Evolutionary conservation across 2,113 vertebrate genomes (phyloP).

Genomic region (Antechinus flavipes): DNA sequence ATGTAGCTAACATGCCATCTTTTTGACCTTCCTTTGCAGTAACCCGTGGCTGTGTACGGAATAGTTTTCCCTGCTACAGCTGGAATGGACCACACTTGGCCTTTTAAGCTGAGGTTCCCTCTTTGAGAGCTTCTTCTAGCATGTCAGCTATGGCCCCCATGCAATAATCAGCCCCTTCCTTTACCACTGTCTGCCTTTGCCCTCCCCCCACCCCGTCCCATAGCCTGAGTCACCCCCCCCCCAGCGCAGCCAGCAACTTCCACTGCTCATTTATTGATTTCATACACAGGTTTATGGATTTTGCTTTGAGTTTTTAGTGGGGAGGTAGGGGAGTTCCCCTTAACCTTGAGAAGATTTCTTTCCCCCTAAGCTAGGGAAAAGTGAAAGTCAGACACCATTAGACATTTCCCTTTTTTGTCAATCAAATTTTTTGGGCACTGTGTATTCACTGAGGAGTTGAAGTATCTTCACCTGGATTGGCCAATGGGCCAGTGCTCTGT

Average conservation of each 20-base stretch:
- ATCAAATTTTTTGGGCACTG: conserved; percentile 54
- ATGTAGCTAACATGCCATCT: conserved; percentile 83
- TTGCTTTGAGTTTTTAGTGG: conserved; percentile 60
- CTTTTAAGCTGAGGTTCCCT: conserved; percentile 86
- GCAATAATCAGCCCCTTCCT: conserved; percentile 53
- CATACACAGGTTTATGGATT: conserved; percentile 72
- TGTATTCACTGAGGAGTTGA: conserved; percentile 69
- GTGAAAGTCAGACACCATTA: conserved; percentile 16
- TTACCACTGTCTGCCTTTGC: conserved; percentile 67
- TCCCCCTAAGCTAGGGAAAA: conserved; percentile 18
- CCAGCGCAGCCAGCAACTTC: conserved; percentile 23
- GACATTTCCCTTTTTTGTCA: conserved; percentile 72
- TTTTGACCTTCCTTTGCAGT: conserved; percentile 97
- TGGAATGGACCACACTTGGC: conserved; percentile 90
- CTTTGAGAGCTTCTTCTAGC: conserved; percentile 84
- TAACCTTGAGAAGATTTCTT: background rate
- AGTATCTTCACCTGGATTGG: conserved; percentile 44
- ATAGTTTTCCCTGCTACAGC: conserved; percentile 91
- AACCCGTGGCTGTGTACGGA: conserved; percentile 99
- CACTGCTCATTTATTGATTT: conserved; percentile 61
- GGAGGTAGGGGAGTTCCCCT: conserved; percentile 1
- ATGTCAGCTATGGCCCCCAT: conserved; percentile 76
- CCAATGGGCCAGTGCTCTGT: conserved; percentile 32
- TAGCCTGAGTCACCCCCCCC: conserved; percentile 37
- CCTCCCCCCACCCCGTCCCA: conserved; percentile 40